Evolutionary conservation across 2,797 vertebrate genomes (phyloP), one percentile per base, ranked within the genome.

Genomic region (Anguilla marmorata): DNA sequence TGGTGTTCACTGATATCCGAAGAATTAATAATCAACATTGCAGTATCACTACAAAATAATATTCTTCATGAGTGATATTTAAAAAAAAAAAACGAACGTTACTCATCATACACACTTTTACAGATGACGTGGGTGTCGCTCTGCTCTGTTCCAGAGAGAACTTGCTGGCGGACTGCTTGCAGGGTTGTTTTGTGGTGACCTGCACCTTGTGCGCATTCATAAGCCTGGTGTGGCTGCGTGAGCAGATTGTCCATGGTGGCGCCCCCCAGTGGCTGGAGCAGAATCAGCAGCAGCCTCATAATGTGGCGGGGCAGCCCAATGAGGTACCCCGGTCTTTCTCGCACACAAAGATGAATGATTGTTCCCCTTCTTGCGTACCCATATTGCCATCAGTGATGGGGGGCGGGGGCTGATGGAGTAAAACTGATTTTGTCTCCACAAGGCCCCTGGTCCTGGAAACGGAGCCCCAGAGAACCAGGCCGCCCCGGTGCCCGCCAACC

Each of bases 151-250:
- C 16, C 33, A 99, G 98, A 93, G 99, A 99, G 91, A 99, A 99
- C 95, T 95, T 99, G 93, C 94, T 99, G 92, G 98, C 98, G 6
- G 99, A 99, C 93, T 99, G 98, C 94, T 96, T 99, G 91, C 99
- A 99, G 94, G 99, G 99, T 87, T 99, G 98, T 93, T 99, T 99
- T 86, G 99, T 99, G 92, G 99, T 99, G 86, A 99, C 98, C 0
- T 99, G 99, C 95, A 99, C 98, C 0, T 94, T 99, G 72, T 99
- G 99, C 88, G 99, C 99, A 0, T 99, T 99, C 91, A 99, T 99
- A 92, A 99, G 99, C 93, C 96, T 99, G 89, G 99, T 99, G 84
- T 99, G 99, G 99, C 95, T 99, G 90, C 96, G 99, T 92, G 99
- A 99, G 89, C 99, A 99, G 94, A 99, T 99, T 0, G 97, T 99